A percentile compares a stretch with the other conserved stretches of the same genome.
Evolutionary conservation across 2,113 vertebrate genomes (phyloP).

Genomic region (Neodontobutis hainanensis): DNA sequence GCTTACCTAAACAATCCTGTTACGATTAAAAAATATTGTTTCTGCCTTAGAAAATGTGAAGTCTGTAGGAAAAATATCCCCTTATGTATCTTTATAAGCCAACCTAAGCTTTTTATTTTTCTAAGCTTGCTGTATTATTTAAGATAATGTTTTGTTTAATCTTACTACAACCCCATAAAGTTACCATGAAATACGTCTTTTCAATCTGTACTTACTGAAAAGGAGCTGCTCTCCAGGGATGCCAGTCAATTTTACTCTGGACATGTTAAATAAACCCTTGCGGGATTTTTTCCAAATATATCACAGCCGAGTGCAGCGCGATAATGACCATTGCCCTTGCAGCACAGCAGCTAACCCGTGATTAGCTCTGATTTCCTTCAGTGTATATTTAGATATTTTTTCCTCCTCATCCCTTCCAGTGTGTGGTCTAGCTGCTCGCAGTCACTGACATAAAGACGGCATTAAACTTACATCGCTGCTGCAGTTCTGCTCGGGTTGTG

Average conservation of each 20-base stretch:
- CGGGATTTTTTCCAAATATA: slow-evolving; percentile 30
- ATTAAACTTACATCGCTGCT: background rate
- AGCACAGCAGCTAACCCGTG: slow-evolving; percentile 5
- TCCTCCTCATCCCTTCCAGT: background rate
- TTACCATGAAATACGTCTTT: slow-evolving; percentile 32
- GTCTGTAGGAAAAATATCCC: slow-evolving; percentile 2
- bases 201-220: slow-evolving; percentile 6
- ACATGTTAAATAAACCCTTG: slow-evolving; percentile 35
- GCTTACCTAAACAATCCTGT: too few relatives aligned
- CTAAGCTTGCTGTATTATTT: slow-evolving; percentile 13
- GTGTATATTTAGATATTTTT: background rate
- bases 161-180: background rate
- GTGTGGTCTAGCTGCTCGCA: background rate
- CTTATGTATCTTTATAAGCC: background rate
- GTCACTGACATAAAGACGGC: slow-evolving; percentile 20
- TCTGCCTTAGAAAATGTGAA: background rate
- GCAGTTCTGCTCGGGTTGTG: background rate
- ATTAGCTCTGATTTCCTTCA: slow-evolving; percentile 9
- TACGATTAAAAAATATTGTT: too few relatives aligned
- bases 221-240: slow-evolving; percentile 29
- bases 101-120: slow-evolving; percentile 1
- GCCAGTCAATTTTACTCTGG: slow-evolving; percentile 19
- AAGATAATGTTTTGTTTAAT: slow-evolving; percentile 17
- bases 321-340: slow-evolving; percentile 28
- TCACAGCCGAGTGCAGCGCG: slow-evolving; percentile 18